Evolutionary conservation across 23 tunicate species (phyloP).

Genomic region (Phallusia fumigata): DNA sequence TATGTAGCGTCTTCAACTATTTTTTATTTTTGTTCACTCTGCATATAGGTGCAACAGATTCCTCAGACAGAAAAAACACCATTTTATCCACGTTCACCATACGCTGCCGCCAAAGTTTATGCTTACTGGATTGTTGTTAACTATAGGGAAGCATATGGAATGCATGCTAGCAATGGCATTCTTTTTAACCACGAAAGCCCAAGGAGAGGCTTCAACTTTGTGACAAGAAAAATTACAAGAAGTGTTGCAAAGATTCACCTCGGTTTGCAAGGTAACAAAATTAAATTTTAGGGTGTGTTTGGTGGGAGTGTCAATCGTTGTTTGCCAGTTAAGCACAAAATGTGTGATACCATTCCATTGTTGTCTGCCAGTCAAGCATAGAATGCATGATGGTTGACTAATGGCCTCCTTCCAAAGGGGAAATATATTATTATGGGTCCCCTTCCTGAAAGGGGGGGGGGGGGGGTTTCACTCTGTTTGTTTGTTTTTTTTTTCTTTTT

Average conservation of each 20-base stretch:
- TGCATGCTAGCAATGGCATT: conserved; percentile 92
- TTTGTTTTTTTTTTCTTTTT: too few species aligned
- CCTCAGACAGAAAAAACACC: conserved; percentile 91
- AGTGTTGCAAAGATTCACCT: conserved; percentile 97
- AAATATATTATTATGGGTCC: too few species aligned
- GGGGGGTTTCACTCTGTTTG: too few species aligned
- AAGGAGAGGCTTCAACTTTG: conserved; percentile 89
- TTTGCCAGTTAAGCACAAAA: too few species aligned
- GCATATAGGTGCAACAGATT: conserved; percentile 2
- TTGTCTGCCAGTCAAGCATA: too few species aligned
- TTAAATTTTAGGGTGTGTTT: too few species aligned
- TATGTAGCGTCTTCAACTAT: too few species aligned
- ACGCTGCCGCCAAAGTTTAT: conserved; percentile 95
- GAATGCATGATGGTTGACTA: too few species aligned
- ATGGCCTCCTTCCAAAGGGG: too few species aligned
- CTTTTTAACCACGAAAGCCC: conserved; percentile 96
- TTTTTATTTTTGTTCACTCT: background rate
- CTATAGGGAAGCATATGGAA: conserved; percentile 96
- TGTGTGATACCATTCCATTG: too few species aligned
- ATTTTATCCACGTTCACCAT: conserved; percentile 97
- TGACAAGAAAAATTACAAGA: conserved; percentile 90
- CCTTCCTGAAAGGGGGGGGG: too few species aligned
- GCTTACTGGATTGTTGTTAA: conserved; percentile 96
- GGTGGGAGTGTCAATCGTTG: too few species aligned
- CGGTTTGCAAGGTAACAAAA: conserved; percentile 77